A percentile compares a stretch with the other conserved stretches of the same genome.
These are phyloP conservation scores for Sipha flava DNA, from an alignment of 1,140 invertebrate genomes.

Conservation along the genomic window DNA sequence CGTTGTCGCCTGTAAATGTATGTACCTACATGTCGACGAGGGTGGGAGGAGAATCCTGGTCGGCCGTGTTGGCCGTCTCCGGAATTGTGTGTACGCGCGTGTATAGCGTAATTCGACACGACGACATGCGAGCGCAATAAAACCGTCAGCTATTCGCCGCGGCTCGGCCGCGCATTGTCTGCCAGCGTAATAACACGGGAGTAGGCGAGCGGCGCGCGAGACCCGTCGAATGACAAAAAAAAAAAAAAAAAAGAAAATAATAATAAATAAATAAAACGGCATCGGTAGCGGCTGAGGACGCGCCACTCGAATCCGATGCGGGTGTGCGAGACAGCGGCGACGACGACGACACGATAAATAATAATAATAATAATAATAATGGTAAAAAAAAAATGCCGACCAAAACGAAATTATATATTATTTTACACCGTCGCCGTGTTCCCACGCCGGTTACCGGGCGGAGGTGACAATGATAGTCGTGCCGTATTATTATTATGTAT, in stretches of 20 bases:
- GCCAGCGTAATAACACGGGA: neutral
- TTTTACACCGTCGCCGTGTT: neutral
- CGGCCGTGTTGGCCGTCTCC: too few relatives aligned
- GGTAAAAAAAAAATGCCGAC: neutral
- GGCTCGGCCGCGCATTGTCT: neutral
- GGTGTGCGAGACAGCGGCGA: neutral
- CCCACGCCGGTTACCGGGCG: neutral
- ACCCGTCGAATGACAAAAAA: neutral
- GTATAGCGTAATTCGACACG: neutral
- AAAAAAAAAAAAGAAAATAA: neutral
- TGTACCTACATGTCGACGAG: too few relatives aligned
- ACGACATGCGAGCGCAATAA: neutral
- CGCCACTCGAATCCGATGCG: constrained; percentile 5
- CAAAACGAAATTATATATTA: neutral
- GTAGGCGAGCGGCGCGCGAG: neutral
- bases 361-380: neutral
- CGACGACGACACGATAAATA: neutral
- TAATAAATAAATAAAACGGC: too few relatives aligned
- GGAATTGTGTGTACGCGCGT: neutral
- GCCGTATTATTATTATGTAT: neutral
- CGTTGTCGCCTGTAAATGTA: too few relatives aligned
- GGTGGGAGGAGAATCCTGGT: too few relatives aligned
- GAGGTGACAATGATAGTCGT: neutral
- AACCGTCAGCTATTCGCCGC: neutral
- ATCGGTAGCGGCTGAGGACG: neutral